These are phyloP conservation scores for Hetaerina titia DNA, from an alignment of 2,888 invertebrate genomes.

Conservation along the genomic window DNA sequence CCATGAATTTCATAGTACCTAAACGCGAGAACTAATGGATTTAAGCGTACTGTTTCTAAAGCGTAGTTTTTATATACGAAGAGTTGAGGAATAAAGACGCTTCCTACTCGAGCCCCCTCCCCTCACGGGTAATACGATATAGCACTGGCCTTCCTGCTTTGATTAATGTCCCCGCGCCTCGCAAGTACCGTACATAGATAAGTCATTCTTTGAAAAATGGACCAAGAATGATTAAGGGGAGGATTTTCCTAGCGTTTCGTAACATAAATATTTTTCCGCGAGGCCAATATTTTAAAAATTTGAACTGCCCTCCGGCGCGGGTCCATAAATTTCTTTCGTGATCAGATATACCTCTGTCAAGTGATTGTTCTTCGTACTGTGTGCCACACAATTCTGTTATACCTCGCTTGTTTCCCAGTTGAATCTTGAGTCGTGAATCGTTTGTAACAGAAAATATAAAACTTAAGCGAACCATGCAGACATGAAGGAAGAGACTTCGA, in stretches of 20 bases:
- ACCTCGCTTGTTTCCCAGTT: neutral
- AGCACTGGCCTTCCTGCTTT: neutral
- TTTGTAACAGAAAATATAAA: constrained; percentile 3
- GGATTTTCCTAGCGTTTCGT: neutral
- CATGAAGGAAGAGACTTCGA: neutral
- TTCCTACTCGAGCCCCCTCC: neutral
- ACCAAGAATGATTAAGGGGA: neutral
- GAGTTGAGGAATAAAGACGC: neutral
- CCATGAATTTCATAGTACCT: too few species aligned
- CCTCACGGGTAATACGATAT: neutral
- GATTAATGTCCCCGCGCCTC: constrained; percentile 17
- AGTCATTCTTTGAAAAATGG: constrained; percentile 35
- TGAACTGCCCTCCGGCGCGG: neutral
- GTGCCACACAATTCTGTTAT: neutral
- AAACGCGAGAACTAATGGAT: too few species aligned
- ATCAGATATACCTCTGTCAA: constrained; percentile 7
- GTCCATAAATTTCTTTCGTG: constrained; percentile 19
- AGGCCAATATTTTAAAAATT: neutral
- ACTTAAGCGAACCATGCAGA: neutral
- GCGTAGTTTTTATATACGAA: neutral
- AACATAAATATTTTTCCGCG: neutral
- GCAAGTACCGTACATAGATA: constrained; percentile 32
- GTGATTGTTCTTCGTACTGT: constrained; percentile 4
- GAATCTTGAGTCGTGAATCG: constrained; percentile 30
- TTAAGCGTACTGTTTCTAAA: too few species aligned